phyloP scores from a whole-genome alignment of 2,888 invertebrate species.

The Xestobium rufovillosum region DNA sequence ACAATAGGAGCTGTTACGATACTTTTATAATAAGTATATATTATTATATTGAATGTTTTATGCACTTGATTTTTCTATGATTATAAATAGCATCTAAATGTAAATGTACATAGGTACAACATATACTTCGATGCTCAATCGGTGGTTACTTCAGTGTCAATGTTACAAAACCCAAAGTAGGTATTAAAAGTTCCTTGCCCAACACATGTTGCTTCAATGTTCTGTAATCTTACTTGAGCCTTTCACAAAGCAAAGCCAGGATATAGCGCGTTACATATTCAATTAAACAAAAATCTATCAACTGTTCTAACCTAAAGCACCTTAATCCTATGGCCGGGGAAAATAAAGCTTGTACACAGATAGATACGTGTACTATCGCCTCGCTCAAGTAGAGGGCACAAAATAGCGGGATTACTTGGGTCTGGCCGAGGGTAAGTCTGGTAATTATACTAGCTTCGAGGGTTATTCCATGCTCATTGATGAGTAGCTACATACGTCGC shows the following conservation, averaged over 20 bases:
- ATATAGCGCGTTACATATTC: conserved; percentile 56
- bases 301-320: conserved; percentile 45
- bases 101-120: no score
- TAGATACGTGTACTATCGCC: conserved; percentile 28
- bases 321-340: conserved; percentile 38
- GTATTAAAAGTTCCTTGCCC: conserved; percentile 35
- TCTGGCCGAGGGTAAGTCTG: conserved; percentile 36
- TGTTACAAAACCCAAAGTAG: conserved; percentile 8
- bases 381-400: conserved; percentile 26
- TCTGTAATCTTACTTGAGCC: conserved; percentile 40
- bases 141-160: no score
- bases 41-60: no score
- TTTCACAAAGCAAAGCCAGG: conserved; percentile 37
- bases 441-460: conserved; percentile 40
- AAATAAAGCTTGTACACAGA: conserved; percentile 30
- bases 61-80: no score
- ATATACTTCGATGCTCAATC: no score
- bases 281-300: conserved; percentile 65
- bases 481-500: conserved; percentile 34
- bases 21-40: no score
- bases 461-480: conserved; percentile 42
- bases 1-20: no score
- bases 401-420: conserved; percentile 40
- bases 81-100: no score
- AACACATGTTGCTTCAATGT: conserved; percentile 43